Base-by-base conservation (phyloP, 2,113 vertebrate genomes). In the Ammodytes marinus region DNA sequence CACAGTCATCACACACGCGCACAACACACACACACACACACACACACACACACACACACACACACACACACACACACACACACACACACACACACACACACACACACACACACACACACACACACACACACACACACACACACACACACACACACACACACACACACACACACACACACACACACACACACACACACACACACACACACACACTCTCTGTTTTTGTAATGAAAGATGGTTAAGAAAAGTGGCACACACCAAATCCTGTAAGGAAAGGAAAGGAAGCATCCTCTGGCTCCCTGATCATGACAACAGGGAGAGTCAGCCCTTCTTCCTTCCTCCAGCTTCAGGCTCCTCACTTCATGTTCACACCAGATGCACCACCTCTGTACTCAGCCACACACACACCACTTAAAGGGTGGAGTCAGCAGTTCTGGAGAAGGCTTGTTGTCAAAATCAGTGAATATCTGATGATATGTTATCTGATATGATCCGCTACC, bases 311-410 rank as follows among this genome's bases (percentile, higher is more conserved):
- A 72, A 74, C 64, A 45, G 42, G 66, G 45, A 52, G 42, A 73
- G 11, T 79, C 68, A 46, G 45, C 11, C 43, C n/a, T 39, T 58
- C 46, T 19, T 19, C 45, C 53, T 27, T 27, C 27, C 27, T 27
- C 69, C 67, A 37, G n/a, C 61, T 63, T 65, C 39, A 49, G 76
- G 46, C 86, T 80, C 61, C 53, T 82, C 60, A 57, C 46, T 37
- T 74, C 69, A 85, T 86, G 89, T 85, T 90, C 77, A 82, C 65
- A 89, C 85, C 93, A 93, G 89, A 91, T 92, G 87, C 86, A 71
- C 19, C 3, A 60, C 55, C 53, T 71, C 63, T 40, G n/a, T 54
- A 71, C 45, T 8, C 46, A 69, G 54, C 60, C 60, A 58, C 75
- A 60, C 53, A 9, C 53, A 9, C 54, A 68, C 55, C 35, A 6